Percentiles rank a stretch among this genome's conserved stretches.
phyloP scores from a whole-genome alignment of 2,888 invertebrate species.

The Rosalia funebris region DNA sequence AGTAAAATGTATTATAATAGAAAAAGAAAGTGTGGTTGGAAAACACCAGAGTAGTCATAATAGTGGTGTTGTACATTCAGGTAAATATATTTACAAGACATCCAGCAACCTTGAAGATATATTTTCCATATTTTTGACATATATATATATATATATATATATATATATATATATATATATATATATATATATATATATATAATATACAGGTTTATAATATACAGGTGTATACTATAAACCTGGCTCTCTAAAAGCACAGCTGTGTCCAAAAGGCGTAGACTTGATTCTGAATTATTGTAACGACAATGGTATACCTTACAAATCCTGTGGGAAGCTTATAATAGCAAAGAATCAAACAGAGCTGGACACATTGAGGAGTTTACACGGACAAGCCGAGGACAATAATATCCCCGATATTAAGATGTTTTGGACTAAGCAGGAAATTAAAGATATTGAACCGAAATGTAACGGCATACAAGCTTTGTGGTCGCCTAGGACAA shows the following conservation, averaged over 20 bases:
- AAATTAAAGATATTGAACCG: conserved; percentile 44
- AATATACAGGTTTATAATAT: not conserved
- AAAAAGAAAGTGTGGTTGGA: conserved; percentile 86
- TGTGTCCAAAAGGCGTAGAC: conserved; percentile 87
- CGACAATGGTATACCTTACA: conserved; percentile 83
- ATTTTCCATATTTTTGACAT: too few relatives aligned
- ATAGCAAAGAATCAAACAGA: conserved; percentile 81
- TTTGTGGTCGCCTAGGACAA: conserved; percentile 79
- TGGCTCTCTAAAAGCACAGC: conserved; percentile 83
- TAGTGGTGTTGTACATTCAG: conserved; percentile 95
- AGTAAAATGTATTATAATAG: conserved; percentile 83
- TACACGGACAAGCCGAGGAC: conserved; percentile 68
- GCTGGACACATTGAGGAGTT: conserved; percentile 73
- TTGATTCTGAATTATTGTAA: conserved; percentile 85
- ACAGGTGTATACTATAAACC: conserved; percentile 92
- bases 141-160: too few relatives aligned
- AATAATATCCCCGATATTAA: conserved; percentile 66
- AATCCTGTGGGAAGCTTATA: conserved; percentile 91
- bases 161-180: not conserved
- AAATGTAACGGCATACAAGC: conserved; percentile 72
- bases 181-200: not conserved
- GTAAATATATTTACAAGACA: too few relatives aligned
- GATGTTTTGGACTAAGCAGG: conserved; percentile 64
- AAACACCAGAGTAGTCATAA: conserved; percentile 94
- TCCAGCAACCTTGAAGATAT: too few relatives aligned